Conservation (phyloP, 2,888 invertebrate genomes). For the Apamea sordens region DNA sequence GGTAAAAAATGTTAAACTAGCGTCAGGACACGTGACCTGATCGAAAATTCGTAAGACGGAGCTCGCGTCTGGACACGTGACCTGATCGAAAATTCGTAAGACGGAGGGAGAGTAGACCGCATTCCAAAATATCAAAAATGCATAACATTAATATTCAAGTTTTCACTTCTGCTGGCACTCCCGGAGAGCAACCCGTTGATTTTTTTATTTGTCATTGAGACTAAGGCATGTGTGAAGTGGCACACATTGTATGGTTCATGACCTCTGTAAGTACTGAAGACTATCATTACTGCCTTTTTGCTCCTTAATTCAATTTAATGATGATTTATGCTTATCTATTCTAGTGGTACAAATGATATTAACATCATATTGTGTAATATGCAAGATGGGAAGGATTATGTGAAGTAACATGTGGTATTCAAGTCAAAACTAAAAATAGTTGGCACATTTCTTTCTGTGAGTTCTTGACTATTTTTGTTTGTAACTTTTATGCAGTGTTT, state of each 20-base stretch:
- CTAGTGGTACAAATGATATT: conserved; percentile 33
- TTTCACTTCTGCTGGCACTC: no score
- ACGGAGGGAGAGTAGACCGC: no score
- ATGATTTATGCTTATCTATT: conserved; percentile 46
- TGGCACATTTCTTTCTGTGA: conserved; percentile 39
- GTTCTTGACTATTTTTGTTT: conserved; percentile 40
- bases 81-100: no score
- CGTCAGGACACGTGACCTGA: no score
- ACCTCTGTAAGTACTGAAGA: conserved; percentile 27
- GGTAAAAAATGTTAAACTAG: no score
- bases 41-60: no score
- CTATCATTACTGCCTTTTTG: conserved; percentile 23
- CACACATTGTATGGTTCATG: conserved; percentile 42
- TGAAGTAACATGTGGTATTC: conserved; percentile 51
- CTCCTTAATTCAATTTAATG: conserved; percentile 54
- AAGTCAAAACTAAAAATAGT: conserved; percentile 39
- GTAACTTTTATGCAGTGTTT: not conserved
- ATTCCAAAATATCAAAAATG: no score
- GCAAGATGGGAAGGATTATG: conserved; percentile 19
- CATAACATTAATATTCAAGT: no score
- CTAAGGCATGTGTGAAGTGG: conserved; percentile 23
- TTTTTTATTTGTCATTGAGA: conserved; percentile 24
- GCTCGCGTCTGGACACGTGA: no score
- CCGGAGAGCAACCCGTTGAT: no score
- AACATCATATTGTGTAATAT: conserved; percentile 33